Conservation (phyloP, 2,113 vertebrate genomes). For the Rousettus leschenaultii region DNA sequence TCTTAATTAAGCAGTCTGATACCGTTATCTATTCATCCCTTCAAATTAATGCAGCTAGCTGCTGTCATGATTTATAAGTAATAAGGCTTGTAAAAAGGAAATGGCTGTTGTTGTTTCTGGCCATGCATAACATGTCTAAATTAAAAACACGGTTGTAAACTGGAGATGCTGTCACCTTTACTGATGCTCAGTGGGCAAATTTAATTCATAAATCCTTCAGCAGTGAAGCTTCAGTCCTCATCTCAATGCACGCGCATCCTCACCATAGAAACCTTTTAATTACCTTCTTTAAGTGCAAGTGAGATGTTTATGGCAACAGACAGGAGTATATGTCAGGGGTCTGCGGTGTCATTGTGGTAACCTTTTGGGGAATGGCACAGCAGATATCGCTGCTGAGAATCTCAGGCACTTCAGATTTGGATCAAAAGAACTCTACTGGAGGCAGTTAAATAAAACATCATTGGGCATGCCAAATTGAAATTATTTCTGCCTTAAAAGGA, state of each 20-base stretch:
- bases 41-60: conserved; percentile 40
- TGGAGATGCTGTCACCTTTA: conserved; percentile 69
- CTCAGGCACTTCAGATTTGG: not conserved
- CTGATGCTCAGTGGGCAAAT: conserved; percentile 70
- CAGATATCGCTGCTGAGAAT: not conserved
- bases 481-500: not conserved
- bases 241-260: not conserved
- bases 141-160: conserved; percentile 75
- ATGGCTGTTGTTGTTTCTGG: conserved; percentile 75
- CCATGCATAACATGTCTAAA: conserved; percentile 75
- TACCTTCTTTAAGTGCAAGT: conserved; percentile 34
- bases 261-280: conserved; percentile 57
- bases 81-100: conserved; percentile 73
- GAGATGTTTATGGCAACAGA: conserved; percentile 26
- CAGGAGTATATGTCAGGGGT: not conserved
- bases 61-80: conserved; percentile 73
- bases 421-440: not conserved
- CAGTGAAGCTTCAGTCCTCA: conserved; percentile 27
- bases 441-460: conserved; percentile 8
- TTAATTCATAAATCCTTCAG: conserved; percentile 78
- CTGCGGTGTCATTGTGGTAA: not conserved
- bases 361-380: not conserved
- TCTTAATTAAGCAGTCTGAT: not conserved
- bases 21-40: conserved; percentile 45
- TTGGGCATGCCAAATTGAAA: not conserved